These are phyloP conservation scores for Pheosia tremula DNA, from an alignment of 2,888 invertebrate species.

Conservation along the genomic window DNA sequence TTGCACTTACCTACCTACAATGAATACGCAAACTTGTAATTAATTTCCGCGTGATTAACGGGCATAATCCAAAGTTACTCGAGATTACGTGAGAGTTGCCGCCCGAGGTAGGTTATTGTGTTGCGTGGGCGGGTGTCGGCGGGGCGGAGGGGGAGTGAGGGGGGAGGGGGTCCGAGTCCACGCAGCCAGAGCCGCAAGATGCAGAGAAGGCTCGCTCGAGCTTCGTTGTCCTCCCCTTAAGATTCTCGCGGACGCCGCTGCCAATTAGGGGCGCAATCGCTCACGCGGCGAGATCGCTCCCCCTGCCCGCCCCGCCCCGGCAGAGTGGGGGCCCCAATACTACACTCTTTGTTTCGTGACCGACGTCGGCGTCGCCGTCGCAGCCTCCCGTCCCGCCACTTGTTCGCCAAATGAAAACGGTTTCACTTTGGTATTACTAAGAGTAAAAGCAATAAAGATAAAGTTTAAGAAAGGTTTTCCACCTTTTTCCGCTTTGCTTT, in stretches of 20 bases:
- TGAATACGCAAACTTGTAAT: constrained; percentile 84
- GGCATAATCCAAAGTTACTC: constrained; percentile 82
- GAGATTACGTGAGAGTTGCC: constrained; percentile 78
- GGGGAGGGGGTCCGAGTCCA: constrained; percentile 54
- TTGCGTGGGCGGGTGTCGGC: constrained; percentile 59
- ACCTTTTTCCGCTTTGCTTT: constrained; percentile 58
- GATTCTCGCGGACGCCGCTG: constrained; percentile 85
- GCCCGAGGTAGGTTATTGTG: constrained; percentile 79
- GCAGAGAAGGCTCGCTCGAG: constrained; percentile 73
- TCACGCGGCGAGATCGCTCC: constrained; percentile 73
- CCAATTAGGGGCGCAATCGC: constrained; percentile 85
- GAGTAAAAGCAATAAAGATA: constrained; percentile 66
- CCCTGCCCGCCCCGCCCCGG: constrained; percentile 56
- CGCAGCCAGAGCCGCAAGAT: constrained; percentile 62
- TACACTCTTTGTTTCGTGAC: constrained; percentile 72
- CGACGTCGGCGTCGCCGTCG: constrained; percentile 55
- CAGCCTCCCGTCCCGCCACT: constrained; percentile 66
- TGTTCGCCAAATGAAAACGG: constrained; percentile 78
- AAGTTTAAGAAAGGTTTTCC: constrained; percentile 64
- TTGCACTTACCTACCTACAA: constrained; percentile 65
- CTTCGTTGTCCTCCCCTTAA: constrained; percentile 81
- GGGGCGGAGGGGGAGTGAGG: constrained; percentile 36
- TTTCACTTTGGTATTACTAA: constrained; percentile 74
- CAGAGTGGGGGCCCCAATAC: constrained; percentile 37
- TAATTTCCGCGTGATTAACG: constrained; percentile 84